phyloP scores from a whole-genome alignment of 2,113 vertebrate genomes.

The Peromyscus californicus region DNA sequence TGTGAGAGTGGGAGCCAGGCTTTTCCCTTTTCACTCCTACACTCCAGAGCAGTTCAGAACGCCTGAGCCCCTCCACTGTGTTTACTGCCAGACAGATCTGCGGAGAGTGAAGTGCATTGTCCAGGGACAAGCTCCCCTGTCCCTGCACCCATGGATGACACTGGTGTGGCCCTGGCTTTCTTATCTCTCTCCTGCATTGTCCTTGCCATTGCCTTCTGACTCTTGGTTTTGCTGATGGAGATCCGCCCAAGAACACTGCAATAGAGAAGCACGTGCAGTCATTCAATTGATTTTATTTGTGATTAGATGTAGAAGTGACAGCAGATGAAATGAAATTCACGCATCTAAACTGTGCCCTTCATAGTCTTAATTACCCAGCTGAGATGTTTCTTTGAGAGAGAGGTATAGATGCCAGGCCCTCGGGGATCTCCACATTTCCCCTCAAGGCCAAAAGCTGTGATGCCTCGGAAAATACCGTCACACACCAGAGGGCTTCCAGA shows the following conservation, averaged over 20 bases:
- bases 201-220: not conserved
- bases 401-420: slow-evolving; percentile 85
- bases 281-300: slow-evolving; percentile 59
- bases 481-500: slow-evolving; percentile 88
- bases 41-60: not conserved
- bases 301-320: not conserved
- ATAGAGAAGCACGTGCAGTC: not conserved
- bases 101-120: not conserved
- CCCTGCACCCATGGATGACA: not conserved
- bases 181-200: not conserved
- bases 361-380: slow-evolving; percentile 85
- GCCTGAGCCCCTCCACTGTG: not conserved
- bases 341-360: not conserved
- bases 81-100: not conserved
- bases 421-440: slow-evolving; percentile 42
- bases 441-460: slow-evolving; percentile 76
- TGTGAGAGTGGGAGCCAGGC: not conserved
- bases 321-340: not conserved
- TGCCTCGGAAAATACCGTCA: slow-evolving; percentile 72
- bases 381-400: slow-evolving; percentile 80
- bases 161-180: not conserved
- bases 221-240: not conserved
- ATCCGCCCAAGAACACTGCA: not conserved
- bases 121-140: not conserved
- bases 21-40: slow-evolving; percentile 3